These are phyloP conservation scores for Dysmachus trigonus DNA, from an alignment of 2,888 invertebrate genomes.

Conservation along the genomic window DNA sequence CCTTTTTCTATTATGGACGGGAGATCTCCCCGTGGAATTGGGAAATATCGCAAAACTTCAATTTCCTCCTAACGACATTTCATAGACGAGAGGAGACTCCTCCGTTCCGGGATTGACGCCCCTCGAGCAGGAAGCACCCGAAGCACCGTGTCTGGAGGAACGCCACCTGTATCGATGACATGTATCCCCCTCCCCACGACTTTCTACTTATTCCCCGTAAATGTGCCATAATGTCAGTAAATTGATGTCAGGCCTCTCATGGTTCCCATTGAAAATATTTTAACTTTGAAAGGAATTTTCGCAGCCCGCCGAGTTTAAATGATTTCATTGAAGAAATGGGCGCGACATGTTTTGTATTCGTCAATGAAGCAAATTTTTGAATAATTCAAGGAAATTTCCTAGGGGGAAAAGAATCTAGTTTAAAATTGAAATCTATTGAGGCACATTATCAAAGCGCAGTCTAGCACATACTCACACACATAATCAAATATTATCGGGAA, in stretches of 20 bases:
- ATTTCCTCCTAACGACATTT: not conserved
- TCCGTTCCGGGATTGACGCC: not conserved
- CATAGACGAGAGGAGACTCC: not conserved
- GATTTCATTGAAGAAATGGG: not conserved
- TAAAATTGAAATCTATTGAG: not conserved
- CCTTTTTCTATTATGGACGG: constrained; percentile 9
- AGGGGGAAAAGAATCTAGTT: not conserved
- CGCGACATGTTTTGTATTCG: not conserved
- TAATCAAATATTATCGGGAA: not conserved
- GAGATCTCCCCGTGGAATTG: not conserved
- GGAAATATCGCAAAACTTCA: constrained; percentile 9
- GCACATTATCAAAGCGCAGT: not conserved
- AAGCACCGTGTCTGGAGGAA: not conserved
- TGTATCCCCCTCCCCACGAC: not conserved
- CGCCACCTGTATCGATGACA: not conserved
- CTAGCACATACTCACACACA: not conserved
- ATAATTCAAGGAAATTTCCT: not conserved
- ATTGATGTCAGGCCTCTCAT: not conserved
- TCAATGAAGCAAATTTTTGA: not conserved
- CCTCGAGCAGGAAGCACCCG: not conserved
- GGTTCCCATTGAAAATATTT: constrained; percentile 8
- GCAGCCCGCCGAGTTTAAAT: not conserved
- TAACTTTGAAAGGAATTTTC: not conserved
- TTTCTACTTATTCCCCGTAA: not conserved
- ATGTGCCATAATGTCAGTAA: constrained; percentile 13